Base-by-base conservation (phyloP, 2,797 vertebrate species). In the Buceros bicornis region DNA sequence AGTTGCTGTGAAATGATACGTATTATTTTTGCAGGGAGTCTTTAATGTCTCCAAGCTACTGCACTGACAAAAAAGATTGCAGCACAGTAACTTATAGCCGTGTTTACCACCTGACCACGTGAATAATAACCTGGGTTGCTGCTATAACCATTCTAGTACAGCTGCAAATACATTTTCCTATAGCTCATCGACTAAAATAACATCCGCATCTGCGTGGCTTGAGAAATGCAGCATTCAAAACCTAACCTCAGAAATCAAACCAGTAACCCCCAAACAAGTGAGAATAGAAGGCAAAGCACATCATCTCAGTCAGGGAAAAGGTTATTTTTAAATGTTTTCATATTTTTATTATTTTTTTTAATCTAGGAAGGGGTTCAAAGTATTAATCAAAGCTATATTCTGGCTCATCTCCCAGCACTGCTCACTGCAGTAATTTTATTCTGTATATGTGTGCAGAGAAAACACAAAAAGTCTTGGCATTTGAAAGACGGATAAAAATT, bases 301-400 rank as follows among this genome's bases (percentile, higher is more conserved):
- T 83, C 54, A 29, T n/a, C 60, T 57, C 69, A 51, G 66, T 42
- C 57, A 54, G 82, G 81, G 57, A 86, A 96, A 97, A 96, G 85
- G 94, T 96, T 97, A 95, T 97, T 96, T 96, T 97, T 95, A 96
- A 94, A 97, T 97, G 92, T 95, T 96, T 96, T 97, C 81, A 76
- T 84, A 85, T 93, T 78, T 92, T 73, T 62, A 66, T 74, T 60
- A 57, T 7, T 51, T 82, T 80, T 86, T 91, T 95, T 93, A 97
- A 96, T 96, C 91, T 70, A 91, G 48, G 82, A 93, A 73, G 76
- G 77, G 33, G 84, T 87, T 95, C 93, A 84, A 91, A 94, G 82
- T 89, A 96, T 95, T 97, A 97, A 97, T 97, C 95, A 96, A 95
- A 96, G 82, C 69, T 74, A 37, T 74, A 82, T 73, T 85, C 83